Conservation (phyloP, 2,113 vertebrate genomes). For the Buteo buteo region DNA sequence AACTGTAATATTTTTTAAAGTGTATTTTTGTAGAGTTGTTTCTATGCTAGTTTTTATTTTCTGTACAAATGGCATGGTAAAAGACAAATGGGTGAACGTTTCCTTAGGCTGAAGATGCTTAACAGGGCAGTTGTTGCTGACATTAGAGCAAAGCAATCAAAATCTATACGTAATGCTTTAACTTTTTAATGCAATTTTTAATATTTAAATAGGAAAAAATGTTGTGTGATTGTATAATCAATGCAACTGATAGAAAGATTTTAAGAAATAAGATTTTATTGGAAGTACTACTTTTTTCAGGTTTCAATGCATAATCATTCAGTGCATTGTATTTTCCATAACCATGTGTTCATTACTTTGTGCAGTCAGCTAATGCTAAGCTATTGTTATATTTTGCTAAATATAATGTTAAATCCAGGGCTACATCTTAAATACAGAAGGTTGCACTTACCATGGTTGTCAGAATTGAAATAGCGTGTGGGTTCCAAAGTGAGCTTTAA, state of each 20-base stretch:
- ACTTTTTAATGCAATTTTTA: not conserved
- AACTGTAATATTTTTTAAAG: not conserved
- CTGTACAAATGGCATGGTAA: not conserved
- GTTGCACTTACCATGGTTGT: not conserved
- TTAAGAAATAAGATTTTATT: not conserved
- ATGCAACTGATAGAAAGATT: not conserved
- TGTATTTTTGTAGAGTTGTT: not conserved
- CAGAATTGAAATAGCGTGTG: fast-evolving
- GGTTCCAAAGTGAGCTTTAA: not conserved
- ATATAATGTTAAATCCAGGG: not conserved
- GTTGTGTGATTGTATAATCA: not conserved
- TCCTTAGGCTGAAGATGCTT: not conserved
- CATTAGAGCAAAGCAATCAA: not conserved
- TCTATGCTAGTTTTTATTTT: not conserved
- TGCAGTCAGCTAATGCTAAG: not conserved
- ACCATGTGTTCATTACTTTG: not conserved
- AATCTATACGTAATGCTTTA: not conserved
- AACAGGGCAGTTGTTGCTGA: not conserved
- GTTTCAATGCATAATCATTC: not conserved
- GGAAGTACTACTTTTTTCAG: not conserved
- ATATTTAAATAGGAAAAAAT: not conserved
- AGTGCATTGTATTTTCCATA: not conserved
- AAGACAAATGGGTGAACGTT: not conserved
- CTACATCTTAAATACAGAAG: not conserved
- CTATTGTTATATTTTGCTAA: not conserved